These are phyloP conservation scores for Drosophila kepulauana DNA, from an alignment of 1,140 invertebrate species.

Conservation along the genomic window DNA sequence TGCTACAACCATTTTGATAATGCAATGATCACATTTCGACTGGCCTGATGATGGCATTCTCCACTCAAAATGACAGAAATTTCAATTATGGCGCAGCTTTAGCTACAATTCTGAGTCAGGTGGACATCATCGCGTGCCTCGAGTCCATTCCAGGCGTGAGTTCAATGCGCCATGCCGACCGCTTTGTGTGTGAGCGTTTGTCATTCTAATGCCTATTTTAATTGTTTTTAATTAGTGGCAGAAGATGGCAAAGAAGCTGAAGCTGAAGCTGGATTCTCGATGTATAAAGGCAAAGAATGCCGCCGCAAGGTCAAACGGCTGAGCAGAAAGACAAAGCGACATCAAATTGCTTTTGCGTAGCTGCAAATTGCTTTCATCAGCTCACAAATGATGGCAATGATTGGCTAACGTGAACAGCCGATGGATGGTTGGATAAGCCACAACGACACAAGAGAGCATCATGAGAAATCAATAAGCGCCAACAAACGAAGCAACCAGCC, in stretches of 20 bases:
- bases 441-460: not conserved
- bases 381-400: conserved; percentile 41
- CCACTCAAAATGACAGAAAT: conserved; percentile 12
- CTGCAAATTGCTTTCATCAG: conserved; percentile 69
- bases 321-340: conserved; percentile 18
- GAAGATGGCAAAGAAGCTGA: conserved; percentile 3
- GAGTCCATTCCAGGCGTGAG: not conserved
- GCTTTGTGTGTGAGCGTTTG: conserved; percentile 2
- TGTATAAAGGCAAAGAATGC: not conserved
- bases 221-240: conserved; percentile 32
- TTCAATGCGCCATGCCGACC: not conserved
- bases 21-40: conserved; percentile 6
- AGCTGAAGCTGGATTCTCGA: not conserved
- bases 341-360: conserved; percentile 49
- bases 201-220: conserved; percentile 41
- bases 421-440: conserved; percentile 6
- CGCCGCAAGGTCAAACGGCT: conserved; percentile 50
- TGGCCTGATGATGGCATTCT: conserved; percentile 12
- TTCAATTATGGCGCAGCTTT: conserved; percentile 6
- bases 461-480: conserved; percentile 60
- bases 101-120: conserved; percentile 1
- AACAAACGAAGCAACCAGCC: conserved; percentile 6
- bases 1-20: conserved; percentile 25
- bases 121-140: conserved; percentile 25
- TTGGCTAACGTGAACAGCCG: conserved; percentile 8